Base-by-base conservation (phyloP, 2,113 vertebrate species). In the Poecilia latipinna region DNA sequence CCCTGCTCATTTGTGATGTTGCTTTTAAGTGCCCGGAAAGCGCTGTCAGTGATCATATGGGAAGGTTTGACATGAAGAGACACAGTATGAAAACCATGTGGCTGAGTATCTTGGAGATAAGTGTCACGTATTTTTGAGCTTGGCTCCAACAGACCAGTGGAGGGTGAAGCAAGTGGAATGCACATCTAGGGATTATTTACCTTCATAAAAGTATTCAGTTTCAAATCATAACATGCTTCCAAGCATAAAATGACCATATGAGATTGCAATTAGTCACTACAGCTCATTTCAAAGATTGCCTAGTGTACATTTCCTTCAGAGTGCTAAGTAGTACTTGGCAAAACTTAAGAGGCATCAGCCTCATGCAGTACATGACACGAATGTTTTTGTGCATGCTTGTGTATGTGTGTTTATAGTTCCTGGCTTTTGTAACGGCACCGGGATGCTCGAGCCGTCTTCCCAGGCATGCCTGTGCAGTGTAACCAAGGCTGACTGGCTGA, bases 401-500 rank as follows among this genome's bases (percentile, higher is more conserved):
- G 64, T 78, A 85, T 81, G 89, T 83, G 86, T 89, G 77, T 75
- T 83, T 77, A 70, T 61, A 90, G 89, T 90, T 92, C 91, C 89
- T 91, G 89, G 90, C 84, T 88, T 92, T 92, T 94, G 91, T 94
- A 89, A 88, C 77, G 63, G 86, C 82, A 90, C 88, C 66, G 86
- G 89, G 91, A 92, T 91, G 89, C 86, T 79, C 39, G 37, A 86
- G 87, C 87, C 80, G 77, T 91, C 88, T 90, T 92, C 84, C 86
- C 90, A 93, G 92, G 88, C 91, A 91, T 92, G 90, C 84, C 91
- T 90, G 93, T 86, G 94, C 93, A 95, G 94, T 96, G 89, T 93
- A 93, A 94, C 95, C 94, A 90, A 92, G 94, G 93, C 96, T 94
- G 95, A 96, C 94, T 94, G 93, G 93, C 94, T 95, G 86, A 94